A percentile compares a stretch with the other conserved stretches of the same genome.
phyloP scores from a whole-genome alignment of 2,888 invertebrate genomes.

The Cabera pusaria region DNA sequence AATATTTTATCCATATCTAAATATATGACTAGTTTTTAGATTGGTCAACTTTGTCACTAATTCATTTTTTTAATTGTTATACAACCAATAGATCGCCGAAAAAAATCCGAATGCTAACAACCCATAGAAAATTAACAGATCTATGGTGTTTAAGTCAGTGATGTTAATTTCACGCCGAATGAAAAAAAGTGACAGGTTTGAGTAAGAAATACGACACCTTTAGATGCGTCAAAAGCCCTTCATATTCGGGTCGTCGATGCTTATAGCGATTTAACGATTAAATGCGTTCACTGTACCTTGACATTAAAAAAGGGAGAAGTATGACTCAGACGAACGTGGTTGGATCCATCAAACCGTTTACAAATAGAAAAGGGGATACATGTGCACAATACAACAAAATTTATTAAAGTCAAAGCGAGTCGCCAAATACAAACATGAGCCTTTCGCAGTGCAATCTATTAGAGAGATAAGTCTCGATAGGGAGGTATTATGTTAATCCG shows the following conservation, averaged over 20 bases:
- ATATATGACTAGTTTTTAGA: too few species aligned
- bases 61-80: too few species aligned
- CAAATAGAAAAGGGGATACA: slow-evolving; percentile 46
- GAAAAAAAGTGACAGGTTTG: slow-evolving; percentile 14
- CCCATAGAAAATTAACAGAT: too few species aligned
- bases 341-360: slow-evolving; percentile 41
- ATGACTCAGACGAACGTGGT: slow-evolving; percentile 42
- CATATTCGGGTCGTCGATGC: slow-evolving; percentile 15
- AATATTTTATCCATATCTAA: too few species aligned
- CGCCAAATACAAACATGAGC: slow-evolving; percentile 74
- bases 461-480: slow-evolving; percentile 74
- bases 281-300: slow-evolving; percentile 14
- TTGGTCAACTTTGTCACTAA: too few species aligned
- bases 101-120: too few species aligned
- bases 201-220: slow-evolving; percentile 22
- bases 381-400: slow-evolving; percentile 65
- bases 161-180: slow-evolving; percentile 13
- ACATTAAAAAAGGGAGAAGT: slow-evolving; percentile 7
- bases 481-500: slow-evolving; percentile 76
- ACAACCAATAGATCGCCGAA: too few species aligned
- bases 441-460: slow-evolving; percentile 80
- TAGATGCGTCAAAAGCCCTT: slow-evolving; percentile 17
- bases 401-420: slow-evolving; percentile 66
- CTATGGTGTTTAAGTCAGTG: slow-evolving; percentile 11
- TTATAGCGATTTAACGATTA: slow-evolving; percentile 22